Evolutionary conservation across 1,140 invertebrate genomes (phyloP), one percentile per base, ranked within the genome.

Genomic region (Bombus turneri): DNA sequence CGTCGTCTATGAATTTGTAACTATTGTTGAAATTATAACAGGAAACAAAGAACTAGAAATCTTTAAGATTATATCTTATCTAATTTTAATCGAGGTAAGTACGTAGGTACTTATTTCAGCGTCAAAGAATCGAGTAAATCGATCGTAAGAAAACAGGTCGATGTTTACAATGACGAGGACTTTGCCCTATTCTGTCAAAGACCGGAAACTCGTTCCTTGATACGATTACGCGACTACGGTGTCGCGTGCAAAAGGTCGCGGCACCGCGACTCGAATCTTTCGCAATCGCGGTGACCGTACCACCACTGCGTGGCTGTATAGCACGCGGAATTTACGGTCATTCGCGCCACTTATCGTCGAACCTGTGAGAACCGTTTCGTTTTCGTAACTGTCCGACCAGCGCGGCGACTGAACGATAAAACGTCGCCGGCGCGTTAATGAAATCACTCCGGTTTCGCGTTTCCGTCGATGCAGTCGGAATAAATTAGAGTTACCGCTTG

Each of bases 131-230:
- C 18, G n/a, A 9, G n/a, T 15, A 18, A 34, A 66, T 22, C n/a
- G 62, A 41, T 22, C 4, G 8, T 8, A 18, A 73, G n/a, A 37
- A 41, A 73, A 37, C n/a, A 37, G 18, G 31, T 37, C 4, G 13
- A 47, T 68, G 69, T 80, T 73, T 62, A 69, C n/a, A 34, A 37
- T 5, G 2, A 4, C 78, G 43, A 28, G 47, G 28, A 68, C 69
- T 81, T 53, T 73, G 64, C 22, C 59, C 69, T 53, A 41, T 66
- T n/a, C 37, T 25, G n/a, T 47, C 39, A 53, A 41, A 73, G 88
- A 89, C 88, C 88, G 88, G 88, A 90, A 90, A 90, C 87, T 69
- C 87, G 82, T 87, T 89, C 66, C 66, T 72, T 47, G 68, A 80
- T 77, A 69, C 79, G 81, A 84, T 89, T 81, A 87, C 71, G 74